Evolutionary conservation across 2,797 vertebrate genomes (phyloP).

Genomic region (Eleutherodactylus coqui): DNA sequence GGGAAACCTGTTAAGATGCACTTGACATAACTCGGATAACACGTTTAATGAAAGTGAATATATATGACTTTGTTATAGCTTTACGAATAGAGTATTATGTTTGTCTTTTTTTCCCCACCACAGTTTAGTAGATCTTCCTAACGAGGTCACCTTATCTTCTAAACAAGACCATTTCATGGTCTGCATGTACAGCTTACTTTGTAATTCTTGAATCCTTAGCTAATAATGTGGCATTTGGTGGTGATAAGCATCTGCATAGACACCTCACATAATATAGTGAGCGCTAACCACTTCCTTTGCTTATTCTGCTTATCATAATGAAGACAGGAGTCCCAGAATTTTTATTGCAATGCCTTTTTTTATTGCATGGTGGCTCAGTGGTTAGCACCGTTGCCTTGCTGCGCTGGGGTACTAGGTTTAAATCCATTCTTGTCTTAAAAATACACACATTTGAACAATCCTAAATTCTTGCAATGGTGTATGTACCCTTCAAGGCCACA

Average conservation of each 20-base stretch:
- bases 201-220: background rate
- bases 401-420: too few relatives aligned
- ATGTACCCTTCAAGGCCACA: too few relatives aligned
- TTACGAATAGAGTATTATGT: background rate
- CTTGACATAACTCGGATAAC: too few relatives aligned
- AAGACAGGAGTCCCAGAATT: background rate
- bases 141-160: background rate
- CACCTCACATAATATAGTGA: background rate
- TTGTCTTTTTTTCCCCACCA: background rate
- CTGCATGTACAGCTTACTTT: background rate
- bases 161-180: background rate
- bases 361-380: too few relatives aligned
- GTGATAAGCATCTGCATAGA: constrained; percentile 20
- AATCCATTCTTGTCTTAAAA: too few relatives aligned
- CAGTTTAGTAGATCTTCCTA: background rate
- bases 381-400: too few relatives aligned
- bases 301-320: background rate
- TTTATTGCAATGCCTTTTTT: background rate
- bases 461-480: too few relatives aligned
- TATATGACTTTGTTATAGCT: too few relatives aligned
- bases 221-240: constrained; percentile 13
- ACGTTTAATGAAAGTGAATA: too few relatives aligned
- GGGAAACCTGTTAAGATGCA: too few relatives aligned
- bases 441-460: too few relatives aligned
- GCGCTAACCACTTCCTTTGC: constrained; percentile 30